Base-by-base conservation (phyloP, 2,888 invertebrate genomes). In the Thysanoteuthis rhombus region DNA sequence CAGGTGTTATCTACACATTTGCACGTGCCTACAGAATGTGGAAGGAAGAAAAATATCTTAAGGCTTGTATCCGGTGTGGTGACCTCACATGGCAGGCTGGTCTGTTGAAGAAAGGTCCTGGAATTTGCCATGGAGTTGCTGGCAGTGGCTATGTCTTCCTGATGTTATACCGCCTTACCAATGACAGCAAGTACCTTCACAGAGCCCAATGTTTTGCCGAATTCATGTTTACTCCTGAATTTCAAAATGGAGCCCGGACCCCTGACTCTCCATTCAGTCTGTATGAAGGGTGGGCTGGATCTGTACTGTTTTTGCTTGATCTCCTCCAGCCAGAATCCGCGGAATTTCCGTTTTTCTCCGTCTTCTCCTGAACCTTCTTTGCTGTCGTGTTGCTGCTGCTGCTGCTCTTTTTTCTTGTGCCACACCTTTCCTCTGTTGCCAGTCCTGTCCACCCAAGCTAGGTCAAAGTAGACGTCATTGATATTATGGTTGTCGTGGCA, bases 251-350 rank as follows among this genome's bases (percentile, higher is more conserved):
- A 94, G 98, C 98, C 0, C 97, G 98, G 90, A 98, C 98, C 32
- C 99, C 99, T 0, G 99, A 99, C 97, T 97, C 98, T 95, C 98
- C 98, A 0, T 98, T 98, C 95, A 98, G 98, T 96, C 97, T 99
- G 95, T 98, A 98, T 97, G 99, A 99, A 97, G 99, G 99, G 1
- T 97, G 98, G 93, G 98, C 99, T 25, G 99, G 99, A 5, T 98
- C 98, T 1, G 98, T 98, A 22, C 99, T 98, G 96, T 99, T 98
- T 96, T 97, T 99, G 93, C 97, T 98, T 22, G 99, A 99, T 97
- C 97, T 99, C 2, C 97, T 98, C 1, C 97, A 98, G 93, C 98
- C 98, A 16, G 97, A 98, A 42, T 97, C 97, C 94, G 98, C 98
- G 8, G 98, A 98, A 96, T 99, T 98, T 97, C 99, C 99, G 0